These are phyloP conservation scores for Sigmodon hispidus DNA, from an alignment of 2,113 vertebrate genomes.

Conservation along the genomic window DNA sequence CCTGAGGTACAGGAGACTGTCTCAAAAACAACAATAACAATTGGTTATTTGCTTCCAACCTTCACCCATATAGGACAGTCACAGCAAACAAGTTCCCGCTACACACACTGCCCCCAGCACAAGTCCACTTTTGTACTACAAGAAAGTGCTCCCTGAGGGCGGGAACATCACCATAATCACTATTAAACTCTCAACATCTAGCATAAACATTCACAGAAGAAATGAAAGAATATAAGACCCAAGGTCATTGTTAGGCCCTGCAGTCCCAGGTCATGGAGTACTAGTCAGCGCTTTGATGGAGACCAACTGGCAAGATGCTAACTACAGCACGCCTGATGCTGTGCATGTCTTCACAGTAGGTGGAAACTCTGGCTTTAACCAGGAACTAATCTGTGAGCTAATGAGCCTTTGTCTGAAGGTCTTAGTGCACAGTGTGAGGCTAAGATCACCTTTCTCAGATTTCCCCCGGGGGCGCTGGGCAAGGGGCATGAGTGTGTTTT, in stretches of 20 bases:
- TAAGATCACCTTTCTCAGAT: constrained; percentile 71
- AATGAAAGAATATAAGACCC: constrained; percentile 33
- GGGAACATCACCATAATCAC: constrained; percentile 11
- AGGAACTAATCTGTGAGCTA: constrained; percentile 68
- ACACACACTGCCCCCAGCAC: background rate
- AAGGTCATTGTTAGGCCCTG: constrained; percentile 38
- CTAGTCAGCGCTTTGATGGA: constrained; percentile 54
- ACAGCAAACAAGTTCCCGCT: background rate
- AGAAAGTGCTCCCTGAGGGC: constrained; percentile 32
- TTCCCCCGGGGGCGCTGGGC: constrained; percentile 51
- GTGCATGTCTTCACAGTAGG: constrained; percentile 22
- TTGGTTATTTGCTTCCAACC: background rate
- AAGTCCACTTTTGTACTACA: background rate
- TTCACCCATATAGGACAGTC: background rate
- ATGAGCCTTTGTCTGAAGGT: constrained; percentile 76
- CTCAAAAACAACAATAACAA: background rate
- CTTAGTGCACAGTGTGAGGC: constrained; percentile 20
- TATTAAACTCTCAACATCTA: constrained; percentile 28
- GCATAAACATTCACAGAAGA: background rate
- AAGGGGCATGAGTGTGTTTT: background rate
- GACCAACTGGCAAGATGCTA: constrained; percentile 19
- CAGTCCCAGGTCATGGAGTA: background rate
- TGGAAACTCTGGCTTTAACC: constrained; percentile 73
- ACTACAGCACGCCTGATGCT: background rate
- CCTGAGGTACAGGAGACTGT: background rate